These are phyloP conservation scores for Sardina pilchardus DNA, from an alignment of 2,113 vertebrate genomes.

Conservation along the genomic window DNA sequence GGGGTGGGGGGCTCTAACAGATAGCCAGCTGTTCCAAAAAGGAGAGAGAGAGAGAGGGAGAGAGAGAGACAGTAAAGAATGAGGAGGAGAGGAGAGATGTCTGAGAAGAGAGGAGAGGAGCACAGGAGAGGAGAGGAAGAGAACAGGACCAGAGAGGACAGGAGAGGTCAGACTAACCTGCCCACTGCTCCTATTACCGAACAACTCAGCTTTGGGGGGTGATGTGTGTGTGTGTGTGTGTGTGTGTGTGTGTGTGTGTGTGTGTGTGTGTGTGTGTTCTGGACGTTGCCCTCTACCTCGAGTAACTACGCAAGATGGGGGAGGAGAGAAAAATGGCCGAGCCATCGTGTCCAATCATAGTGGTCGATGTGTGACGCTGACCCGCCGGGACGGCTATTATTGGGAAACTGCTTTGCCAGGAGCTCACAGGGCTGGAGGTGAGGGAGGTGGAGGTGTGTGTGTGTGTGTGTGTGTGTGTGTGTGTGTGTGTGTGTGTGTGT, in stretches of 20 bases:
- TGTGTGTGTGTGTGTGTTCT: not conserved
- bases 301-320: not conserved
- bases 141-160: not conserved
- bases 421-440: not conserved
- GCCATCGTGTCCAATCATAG: not conserved
- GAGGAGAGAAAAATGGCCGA: not conserved
- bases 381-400: not conserved
- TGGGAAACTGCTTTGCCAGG: not conserved
- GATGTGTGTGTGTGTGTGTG: conserved; percentile 14
- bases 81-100: not conserved
- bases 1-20: not conserved
- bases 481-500: not conserved
- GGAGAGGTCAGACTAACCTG: not conserved
- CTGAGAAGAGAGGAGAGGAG: not conserved
- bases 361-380: not conserved
- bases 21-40: not conserved
- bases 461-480: not conserved
- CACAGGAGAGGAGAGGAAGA: not conserved
- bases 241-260: not conserved
- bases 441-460: not conserved
- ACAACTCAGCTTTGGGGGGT: not conserved
- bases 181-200: not conserved
- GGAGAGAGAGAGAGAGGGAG: too few species aligned
- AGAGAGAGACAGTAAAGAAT: too few species aligned
- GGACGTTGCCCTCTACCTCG: not conserved